Conservation (phyloP, 2,888 invertebrate genomes). For the Leptopilina drosophilae region DNA sequence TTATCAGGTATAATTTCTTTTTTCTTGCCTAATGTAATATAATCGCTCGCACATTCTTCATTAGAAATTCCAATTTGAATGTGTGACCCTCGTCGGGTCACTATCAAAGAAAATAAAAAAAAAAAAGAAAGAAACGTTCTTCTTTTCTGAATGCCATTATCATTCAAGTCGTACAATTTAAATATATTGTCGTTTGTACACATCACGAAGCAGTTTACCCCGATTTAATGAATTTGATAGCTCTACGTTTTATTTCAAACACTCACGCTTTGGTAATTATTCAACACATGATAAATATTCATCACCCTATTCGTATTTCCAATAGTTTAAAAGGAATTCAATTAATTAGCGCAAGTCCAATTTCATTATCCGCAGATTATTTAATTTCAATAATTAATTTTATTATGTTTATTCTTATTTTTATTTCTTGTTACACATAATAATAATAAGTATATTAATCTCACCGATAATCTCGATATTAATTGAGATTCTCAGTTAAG, state of each 20-base stretch:
- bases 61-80: slow-evolving; percentile 57
- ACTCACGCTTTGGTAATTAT: slow-evolving; percentile 24
- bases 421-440: background rate
- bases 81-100: slow-evolving; percentile 57
- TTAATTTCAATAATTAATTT: background rate
- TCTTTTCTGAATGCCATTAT: slow-evolving; percentile 56
- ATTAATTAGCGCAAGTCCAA: slow-evolving; percentile 22
- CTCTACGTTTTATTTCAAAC: background rate
- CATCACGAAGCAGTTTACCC: slow-evolving; percentile 33
- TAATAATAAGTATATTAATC: no score
- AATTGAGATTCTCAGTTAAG: no score
- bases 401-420: background rate
- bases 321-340: slow-evolving; percentile 19
- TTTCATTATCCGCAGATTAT: slow-evolving; percentile 4
- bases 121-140: slow-evolving; percentile 41
- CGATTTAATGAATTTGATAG: slow-evolving; percentile 36
- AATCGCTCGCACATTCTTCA: slow-evolving; percentile 2
- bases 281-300: slow-evolving; percentile 20
- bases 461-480: no score
- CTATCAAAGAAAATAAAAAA: slow-evolving; percentile 47
- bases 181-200: slow-evolving; percentile 40
- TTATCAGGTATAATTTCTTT: slow-evolving; percentile 16
- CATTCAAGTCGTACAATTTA: slow-evolving; percentile 36
- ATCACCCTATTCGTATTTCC: slow-evolving; percentile 18
- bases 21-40: slow-evolving; percentile 35